phyloP scores from a whole-genome alignment of 2,888 invertebrate genomes.

The Idaea dimidiata region DNA sequence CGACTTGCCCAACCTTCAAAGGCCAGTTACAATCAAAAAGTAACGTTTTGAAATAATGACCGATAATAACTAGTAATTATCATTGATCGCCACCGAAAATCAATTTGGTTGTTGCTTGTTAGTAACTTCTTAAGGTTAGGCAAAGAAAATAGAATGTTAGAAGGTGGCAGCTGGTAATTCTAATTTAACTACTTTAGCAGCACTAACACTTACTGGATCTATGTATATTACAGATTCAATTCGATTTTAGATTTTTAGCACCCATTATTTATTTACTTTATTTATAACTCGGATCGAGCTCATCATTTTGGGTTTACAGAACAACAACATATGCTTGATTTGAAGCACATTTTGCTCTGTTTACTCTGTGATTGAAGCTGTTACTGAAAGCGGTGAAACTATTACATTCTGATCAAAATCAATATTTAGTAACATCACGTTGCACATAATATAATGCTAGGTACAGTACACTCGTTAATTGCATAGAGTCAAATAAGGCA shows the following conservation, averaged over 20 bases:
- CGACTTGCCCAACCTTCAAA: constrained; percentile 4
- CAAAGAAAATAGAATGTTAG: not conserved
- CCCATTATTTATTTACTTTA: no score
- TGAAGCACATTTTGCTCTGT: no score
- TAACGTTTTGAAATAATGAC: not conserved
- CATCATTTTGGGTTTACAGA: no score
- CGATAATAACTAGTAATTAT: not conserved
- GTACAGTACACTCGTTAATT: constrained; percentile 35
- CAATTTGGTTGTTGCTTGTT: not conserved
- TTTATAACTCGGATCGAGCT: no score
- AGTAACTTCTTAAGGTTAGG: constrained; percentile 7
- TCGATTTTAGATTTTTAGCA: no score
- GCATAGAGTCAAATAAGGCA: constrained; percentile 46
- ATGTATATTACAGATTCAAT: no score
- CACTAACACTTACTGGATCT: no score
- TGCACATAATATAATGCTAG: not conserved
- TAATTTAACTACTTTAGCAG: not conserved
- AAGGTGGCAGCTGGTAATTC: not conserved
- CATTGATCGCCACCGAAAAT: not conserved
- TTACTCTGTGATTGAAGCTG: no score
- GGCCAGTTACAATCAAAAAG: not conserved
- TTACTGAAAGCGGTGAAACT: not conserved
- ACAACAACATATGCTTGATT: no score
- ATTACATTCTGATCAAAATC: not conserved
- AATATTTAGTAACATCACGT: not conserved